phyloP scores from a whole-genome alignment of 2,888 invertebrate species.

The Tetragnatha montana region DNA sequence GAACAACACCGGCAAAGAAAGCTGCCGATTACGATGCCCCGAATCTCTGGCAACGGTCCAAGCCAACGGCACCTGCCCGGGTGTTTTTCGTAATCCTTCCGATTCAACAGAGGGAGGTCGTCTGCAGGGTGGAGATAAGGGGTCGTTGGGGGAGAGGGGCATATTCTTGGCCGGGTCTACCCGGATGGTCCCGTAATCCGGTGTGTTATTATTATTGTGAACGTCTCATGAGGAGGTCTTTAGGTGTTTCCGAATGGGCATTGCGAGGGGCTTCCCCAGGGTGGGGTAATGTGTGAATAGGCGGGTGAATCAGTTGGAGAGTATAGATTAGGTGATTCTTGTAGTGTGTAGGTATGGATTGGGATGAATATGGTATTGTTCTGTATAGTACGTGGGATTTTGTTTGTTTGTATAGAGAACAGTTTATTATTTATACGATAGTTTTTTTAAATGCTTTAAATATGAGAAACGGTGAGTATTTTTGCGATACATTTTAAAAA shows the following conservation, averaged over 20 bases:
- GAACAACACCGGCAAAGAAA: background rate
- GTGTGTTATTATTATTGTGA: background rate
- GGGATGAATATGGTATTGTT: too few relatives aligned
- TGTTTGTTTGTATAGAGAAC: too few relatives aligned
- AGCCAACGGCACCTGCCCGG: background rate
- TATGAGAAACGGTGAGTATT: too few relatives aligned
- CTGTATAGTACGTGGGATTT: too few relatives aligned
- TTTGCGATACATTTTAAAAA: too few relatives aligned
- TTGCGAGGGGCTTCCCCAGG: background rate
- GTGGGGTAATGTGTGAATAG: too few relatives aligned
- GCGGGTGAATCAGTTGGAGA: too few relatives aligned
- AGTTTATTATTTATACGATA: too few relatives aligned
- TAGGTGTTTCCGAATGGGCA: background rate
- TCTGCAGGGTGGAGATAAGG: constrained; percentile 17
- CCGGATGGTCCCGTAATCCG: background rate
- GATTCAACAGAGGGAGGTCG: constrained; percentile 32
- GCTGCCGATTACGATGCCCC: constrained; percentile 6
- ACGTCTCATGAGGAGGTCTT: background rate
- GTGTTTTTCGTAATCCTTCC: background rate
- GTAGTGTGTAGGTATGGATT: too few relatives aligned
- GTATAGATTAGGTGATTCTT: too few relatives aligned
- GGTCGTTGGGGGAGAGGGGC: background rate
- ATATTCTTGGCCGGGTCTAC: background rate
- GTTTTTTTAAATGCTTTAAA: too few relatives aligned
- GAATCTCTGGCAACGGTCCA: background rate